phyloP scores from a whole-genome alignment of 2,113 vertebrate species.

The Acanthisitta chloris region DNA sequence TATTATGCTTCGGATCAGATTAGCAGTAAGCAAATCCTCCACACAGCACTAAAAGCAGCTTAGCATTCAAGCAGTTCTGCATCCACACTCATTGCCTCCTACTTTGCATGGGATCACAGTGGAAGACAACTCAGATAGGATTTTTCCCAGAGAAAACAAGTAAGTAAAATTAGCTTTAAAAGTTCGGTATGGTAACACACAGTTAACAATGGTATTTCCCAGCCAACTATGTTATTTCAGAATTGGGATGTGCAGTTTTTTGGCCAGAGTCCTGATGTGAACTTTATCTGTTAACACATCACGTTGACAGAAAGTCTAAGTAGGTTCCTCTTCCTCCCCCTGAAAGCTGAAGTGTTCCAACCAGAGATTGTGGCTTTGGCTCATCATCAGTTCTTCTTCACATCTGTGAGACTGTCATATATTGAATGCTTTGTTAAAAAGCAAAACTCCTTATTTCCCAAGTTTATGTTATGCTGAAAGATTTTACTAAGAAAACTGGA shows the following conservation, averaged over 20 bases:
- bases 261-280: not conserved
- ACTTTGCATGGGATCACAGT: not conserved
- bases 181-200: not conserved
- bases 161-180: not conserved
- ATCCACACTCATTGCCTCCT: not conserved
- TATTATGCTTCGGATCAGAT: not conserved
- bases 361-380: not conserved
- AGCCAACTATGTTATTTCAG: not conserved
- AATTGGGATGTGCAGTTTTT: not conserved
- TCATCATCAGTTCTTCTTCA: not conserved
- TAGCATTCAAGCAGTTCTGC: not conserved
- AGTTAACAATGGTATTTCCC: not conserved
- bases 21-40: not conserved
- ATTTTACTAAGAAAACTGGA: conserved; percentile 1
- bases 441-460: not conserved
- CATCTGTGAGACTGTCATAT: not conserved
- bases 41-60: not conserved
- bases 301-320: not conserved
- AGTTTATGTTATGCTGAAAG: not conserved
- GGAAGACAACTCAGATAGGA: not conserved
- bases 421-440: not conserved
- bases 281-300: conserved; percentile 22
- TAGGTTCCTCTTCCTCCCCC: not conserved
- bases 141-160: not conserved
- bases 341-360: not conserved